phyloP scores from a whole-genome alignment of 2,113 vertebrate genomes.

The Nestor notabilis region DNA sequence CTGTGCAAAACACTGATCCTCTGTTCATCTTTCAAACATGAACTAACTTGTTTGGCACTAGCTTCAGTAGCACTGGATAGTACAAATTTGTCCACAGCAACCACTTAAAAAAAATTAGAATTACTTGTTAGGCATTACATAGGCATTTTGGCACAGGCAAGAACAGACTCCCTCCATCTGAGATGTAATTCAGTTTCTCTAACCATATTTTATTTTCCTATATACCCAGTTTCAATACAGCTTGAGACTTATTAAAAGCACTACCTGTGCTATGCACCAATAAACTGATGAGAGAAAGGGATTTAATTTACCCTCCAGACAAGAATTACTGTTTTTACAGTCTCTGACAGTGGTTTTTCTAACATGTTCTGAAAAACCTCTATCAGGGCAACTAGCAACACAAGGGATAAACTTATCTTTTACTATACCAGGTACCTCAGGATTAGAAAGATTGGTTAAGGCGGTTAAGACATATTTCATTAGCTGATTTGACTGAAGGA shows the following conservation, averaged over 20 bases:
- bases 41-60: background rate
- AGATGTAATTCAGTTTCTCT: background rate
- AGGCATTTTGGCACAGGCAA: background rate
- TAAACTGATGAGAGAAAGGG: background rate
- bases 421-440: background rate
- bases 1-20: background rate
- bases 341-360: background rate
- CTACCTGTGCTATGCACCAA: background rate
- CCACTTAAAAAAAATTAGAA: background rate
- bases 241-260: background rate
- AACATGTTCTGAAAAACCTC: background rate
- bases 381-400: background rate
- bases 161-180: background rate
- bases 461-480: background rate
- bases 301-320: background rate
- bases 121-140: background rate
- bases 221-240: background rate
- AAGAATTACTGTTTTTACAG: background rate
- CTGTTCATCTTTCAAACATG: background rate
- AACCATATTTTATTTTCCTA: background rate
- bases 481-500: background rate
- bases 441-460: background rate
- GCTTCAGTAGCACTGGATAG: background rate
- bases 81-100: background rate
- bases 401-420: background rate